A percentile compares a stretch with the other conserved stretches of the same genome.
Conservation (phyloP, 1,140 invertebrate genomes). For the Eupeodes corollae region DNA sequence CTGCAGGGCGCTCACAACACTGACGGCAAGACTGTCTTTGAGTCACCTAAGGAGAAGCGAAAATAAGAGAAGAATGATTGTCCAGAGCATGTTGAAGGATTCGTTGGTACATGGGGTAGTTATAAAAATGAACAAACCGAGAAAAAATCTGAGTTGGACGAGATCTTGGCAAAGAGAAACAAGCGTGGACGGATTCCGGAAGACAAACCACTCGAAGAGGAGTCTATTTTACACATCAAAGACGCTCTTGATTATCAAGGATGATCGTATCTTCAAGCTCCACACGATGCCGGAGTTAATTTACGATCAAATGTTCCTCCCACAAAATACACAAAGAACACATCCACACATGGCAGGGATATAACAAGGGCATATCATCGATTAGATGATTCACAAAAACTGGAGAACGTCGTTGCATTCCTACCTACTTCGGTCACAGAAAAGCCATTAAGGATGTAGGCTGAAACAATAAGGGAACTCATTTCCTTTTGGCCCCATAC, state of each 20-base stretch:
- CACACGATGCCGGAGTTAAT: constrained; percentile 93
- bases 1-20: constrained; percentile 47
- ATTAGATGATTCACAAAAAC: constrained; percentile 92
- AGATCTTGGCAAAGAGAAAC: constrained; percentile 85
- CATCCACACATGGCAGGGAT: constrained; percentile 93
- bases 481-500: constrained; percentile 89
- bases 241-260: constrained; percentile 94
- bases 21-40: constrained; percentile 79
- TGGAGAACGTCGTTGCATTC: constrained; percentile 82
- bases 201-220: constrained; percentile 89
- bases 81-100: constrained; percentile 86
- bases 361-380: constrained; percentile 93
- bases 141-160: constrained; percentile 83
- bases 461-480: constrained; percentile 88
- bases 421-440: constrained; percentile 92
- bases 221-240: constrained; percentile 89
- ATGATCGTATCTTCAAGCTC: constrained; percentile 84
- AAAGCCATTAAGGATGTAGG: constrained; percentile 93
- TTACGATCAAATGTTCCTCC: constrained; percentile 84
- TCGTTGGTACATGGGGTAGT: constrained; percentile 93
- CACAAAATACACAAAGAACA: constrained; percentile 94
- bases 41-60: constrained; percentile 72
- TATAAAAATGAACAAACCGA: constrained; percentile 87
- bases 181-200: constrained; percentile 67
- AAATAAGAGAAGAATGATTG: constrained; percentile 87